Evolutionary conservation across 2,797 vertebrate genomes (phyloP).

Genomic region (Anas georgica): DNA sequence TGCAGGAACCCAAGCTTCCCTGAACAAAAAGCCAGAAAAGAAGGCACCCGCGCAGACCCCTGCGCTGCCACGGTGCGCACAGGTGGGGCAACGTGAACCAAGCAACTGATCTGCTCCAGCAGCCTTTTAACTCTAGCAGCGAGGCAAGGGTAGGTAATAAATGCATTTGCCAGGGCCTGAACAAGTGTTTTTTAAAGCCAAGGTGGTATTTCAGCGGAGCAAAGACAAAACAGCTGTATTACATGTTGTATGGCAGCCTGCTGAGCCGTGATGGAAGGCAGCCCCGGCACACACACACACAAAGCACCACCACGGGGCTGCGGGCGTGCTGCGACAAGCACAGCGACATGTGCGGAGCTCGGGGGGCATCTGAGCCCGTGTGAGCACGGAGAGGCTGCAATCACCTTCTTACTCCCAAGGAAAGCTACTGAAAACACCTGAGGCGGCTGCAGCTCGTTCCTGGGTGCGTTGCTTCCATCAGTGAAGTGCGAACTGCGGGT

Average conservation of each 20-base stretch:
- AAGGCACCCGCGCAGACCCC: not conserved
- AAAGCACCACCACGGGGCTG: not conserved
- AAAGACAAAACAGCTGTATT: not conserved
- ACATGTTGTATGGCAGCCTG: not conserved
- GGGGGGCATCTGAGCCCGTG: fast-evolving
- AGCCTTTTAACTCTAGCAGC: not conserved
- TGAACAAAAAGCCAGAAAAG: not conserved
- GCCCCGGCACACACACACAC: not conserved
- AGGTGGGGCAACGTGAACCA: not conserved
- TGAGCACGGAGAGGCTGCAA: not conserved
- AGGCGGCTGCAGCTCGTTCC: fast-evolving
- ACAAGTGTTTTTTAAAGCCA: not conserved
- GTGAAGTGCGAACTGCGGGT: not conserved
- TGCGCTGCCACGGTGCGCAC: not conserved
- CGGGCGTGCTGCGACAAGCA: not conserved
- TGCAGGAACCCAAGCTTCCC: not conserved
- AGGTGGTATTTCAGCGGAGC: not conserved
- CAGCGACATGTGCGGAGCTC: not conserved
- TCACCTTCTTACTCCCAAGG: not conserved
- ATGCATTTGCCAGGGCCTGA: not conserved
- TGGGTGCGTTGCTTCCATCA: not conserved
- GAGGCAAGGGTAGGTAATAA: not conserved
- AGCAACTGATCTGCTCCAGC: not conserved
- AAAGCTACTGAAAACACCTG: not conserved
- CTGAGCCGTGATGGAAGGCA: not conserved